Evolutionary conservation across 2,797 vertebrate genomes (phyloP).

Genomic region (Acridotheres tristis): DNA sequence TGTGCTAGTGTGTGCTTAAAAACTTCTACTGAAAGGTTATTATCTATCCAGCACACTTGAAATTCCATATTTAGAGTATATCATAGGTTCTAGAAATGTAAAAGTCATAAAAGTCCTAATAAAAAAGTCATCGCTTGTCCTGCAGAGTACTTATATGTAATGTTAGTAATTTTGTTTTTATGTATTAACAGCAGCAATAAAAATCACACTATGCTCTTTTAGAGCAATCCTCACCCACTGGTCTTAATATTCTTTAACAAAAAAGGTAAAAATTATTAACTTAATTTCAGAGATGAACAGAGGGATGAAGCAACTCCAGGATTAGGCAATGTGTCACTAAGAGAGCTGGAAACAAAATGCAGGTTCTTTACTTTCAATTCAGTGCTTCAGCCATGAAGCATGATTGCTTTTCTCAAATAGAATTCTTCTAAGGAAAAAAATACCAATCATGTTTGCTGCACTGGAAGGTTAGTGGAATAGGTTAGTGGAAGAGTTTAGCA

Average conservation of each 20-base stretch:
- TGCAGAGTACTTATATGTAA: background rate
- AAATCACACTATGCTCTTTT: background rate
- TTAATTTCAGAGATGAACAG: background rate
- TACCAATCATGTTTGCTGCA: background rate
- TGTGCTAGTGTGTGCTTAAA: background rate
- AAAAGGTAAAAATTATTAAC: background rate
- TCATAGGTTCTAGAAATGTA: background rate
- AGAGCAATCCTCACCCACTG: background rate
- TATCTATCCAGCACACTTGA: background rate
- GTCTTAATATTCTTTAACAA: background rate
- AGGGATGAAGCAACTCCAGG: background rate
- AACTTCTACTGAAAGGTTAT: background rate
- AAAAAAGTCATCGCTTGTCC: background rate
- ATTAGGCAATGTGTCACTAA: background rate
- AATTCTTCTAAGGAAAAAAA: background rate
- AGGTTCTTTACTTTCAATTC: background rate
- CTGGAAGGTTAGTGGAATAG: background rate
- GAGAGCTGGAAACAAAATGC: background rate
- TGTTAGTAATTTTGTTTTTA: background rate
- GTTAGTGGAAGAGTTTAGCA: background rate
- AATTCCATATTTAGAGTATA: background rate
- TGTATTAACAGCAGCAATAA: background rate
- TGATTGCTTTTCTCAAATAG: background rate
- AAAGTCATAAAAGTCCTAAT: background rate
- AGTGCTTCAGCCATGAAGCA: background rate